These are phyloP conservation scores for Zalophus californianus DNA, from an alignment of 2,797 vertebrate species.

Conservation along the genomic window DNA sequence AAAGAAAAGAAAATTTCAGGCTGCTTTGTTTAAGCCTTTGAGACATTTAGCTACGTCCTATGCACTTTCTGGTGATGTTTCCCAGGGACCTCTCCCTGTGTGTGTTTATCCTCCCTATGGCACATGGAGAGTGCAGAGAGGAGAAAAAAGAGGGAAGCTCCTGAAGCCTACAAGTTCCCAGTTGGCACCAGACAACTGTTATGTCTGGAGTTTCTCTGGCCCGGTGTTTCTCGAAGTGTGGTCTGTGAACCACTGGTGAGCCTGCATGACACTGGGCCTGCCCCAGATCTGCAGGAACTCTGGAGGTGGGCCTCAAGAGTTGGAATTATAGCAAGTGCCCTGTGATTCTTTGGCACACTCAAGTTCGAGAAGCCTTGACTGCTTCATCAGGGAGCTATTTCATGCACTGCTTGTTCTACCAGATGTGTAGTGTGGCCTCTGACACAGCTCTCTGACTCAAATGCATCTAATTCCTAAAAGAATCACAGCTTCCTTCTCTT, in stretches of 20 bases:
- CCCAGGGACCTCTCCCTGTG: too few species aligned
- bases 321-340: neutral
- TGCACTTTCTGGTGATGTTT: neutral
- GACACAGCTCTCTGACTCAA: neutral
- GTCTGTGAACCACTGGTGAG: neutral
- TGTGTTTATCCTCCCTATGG: neutral
- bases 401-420: neutral
- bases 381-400: neutral
- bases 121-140: neutral
- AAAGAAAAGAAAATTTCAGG: neutral
- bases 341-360: neutral
- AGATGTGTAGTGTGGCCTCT: neutral
- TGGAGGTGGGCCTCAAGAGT: neutral
- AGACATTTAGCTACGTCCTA: neutral
- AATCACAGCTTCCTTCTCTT: neutral
- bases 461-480: slow-evolving; percentile 1
- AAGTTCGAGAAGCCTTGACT: neutral
- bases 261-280: neutral
- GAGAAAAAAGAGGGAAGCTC: neutral
- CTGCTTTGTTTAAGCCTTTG: neutral
- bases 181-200: neutral
- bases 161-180: neutral
- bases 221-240: neutral
- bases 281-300: neutral
- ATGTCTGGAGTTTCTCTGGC: neutral